Evolutionary conservation across 1,140 invertebrate genomes (phyloP), one percentile per base, ranked within the genome.

Genomic region (Goniozus legneri): DNA sequence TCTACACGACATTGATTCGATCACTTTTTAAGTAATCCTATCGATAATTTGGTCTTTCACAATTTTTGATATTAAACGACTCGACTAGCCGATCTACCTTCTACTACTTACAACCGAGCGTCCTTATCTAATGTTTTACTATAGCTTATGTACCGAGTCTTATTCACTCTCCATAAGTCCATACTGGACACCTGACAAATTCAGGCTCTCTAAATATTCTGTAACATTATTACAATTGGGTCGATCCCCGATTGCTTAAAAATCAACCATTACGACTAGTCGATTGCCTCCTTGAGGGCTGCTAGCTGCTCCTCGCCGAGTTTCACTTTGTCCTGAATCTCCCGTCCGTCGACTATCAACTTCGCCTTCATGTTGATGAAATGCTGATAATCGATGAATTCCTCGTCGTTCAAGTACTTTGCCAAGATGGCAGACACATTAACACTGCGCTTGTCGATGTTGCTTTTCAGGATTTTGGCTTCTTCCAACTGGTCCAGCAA

Each of bases 341-440:
- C 89, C 54, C 89, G 80, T 43, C 85, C 80, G 65, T 93, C 90
- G 67, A 93, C 86, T 54, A 91, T 85, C 35, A 94, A 75, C 75
- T 91, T 91, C n/a, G 88, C 87, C 79, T 93, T 94, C 88, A 92
- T 92, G 61, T 88, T 89, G 57, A 93, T 88, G 69, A 91, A 94
- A 67, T 92, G 87, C 57, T 89, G 85, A 65, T 92, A 94, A 59
- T 93, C 89, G 16, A 84, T 83, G 65, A 84, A 89, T 60, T 92
- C 84, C 38, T 88, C 84, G 12, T 82, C 78, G 46, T 80, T 81
- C 43, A 95, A 77, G 71, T 89, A 88, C 65, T 89, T 85, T 41
- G 81, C 79, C 33, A 95, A 77, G 45, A 91, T 83, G 21, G 79
- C 79, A 6, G 85, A 83, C 8, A 95, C 86, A 64, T 81, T 84